Conservation (phyloP, 2,113 vertebrate genomes). For the Brachyhypopomus gauderio region DNA sequence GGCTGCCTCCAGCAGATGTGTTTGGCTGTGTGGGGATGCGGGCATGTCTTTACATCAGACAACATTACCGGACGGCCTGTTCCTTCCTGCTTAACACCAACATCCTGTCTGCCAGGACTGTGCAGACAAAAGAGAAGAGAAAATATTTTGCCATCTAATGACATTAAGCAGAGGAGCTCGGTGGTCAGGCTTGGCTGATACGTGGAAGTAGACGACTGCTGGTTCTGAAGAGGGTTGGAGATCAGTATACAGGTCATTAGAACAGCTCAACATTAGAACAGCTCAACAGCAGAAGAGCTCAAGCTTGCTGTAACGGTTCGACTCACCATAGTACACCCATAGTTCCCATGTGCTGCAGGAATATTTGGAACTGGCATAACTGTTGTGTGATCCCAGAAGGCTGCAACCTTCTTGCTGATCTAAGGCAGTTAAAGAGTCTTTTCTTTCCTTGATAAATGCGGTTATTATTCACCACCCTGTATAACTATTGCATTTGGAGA, state of each 20-base stretch:
- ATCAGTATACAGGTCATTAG: no score
- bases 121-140: not conserved
- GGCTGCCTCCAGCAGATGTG: not conserved
- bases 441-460: not conserved
- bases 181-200: not conserved
- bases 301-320: no score
- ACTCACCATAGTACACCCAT: no score
- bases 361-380: not conserved
- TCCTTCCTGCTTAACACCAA: not conserved
- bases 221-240: no score
- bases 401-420: not conserved
- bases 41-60: not conserved
- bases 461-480: not conserved
- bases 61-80: not conserved
- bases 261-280: not conserved
- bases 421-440: not conserved
- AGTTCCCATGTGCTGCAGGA: no score
- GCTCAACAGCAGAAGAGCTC: no score
- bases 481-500: not conserved
- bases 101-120: slow-evolving; percentile 12
- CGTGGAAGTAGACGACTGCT: not conserved
- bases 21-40: not conserved
- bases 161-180: not conserved
- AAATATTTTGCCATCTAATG: slow-evolving; percentile 4
- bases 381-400: not conserved